These are phyloP conservation scores for Hexactinellida sp. DNA, from an alignment of 37 sponge, comb jelly and placozoan species.

Conservation along the genomic window DNA sequence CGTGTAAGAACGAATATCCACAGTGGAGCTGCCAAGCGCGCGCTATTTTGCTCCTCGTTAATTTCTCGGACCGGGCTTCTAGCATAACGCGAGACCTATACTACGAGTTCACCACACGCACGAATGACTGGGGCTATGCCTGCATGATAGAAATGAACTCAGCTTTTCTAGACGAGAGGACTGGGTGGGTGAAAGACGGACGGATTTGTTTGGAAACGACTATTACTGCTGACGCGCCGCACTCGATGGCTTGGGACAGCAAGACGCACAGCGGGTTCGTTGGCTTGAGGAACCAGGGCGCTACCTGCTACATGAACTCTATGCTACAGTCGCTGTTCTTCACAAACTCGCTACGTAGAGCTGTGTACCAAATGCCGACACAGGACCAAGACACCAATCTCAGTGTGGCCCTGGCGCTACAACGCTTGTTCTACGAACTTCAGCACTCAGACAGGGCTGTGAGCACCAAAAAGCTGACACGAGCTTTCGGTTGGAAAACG, in stretches of 20 bases:
- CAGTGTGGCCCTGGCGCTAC: slow-evolving; percentile 94
- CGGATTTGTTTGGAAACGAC: slow-evolving; percentile 47
- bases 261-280: slow-evolving; percentile 94
- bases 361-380: slow-evolving; percentile 95
- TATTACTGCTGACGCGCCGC: slow-evolving; percentile 87
- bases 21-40: slow-evolving; percentile 64
- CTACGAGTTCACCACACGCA: slow-evolving; percentile 75
- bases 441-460: slow-evolving; percentile 93
- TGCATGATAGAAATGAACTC: slow-evolving; percentile 30
- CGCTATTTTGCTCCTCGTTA: slow-evolving; percentile 55
- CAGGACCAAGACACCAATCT: slow-evolving; percentile 74
- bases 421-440: slow-evolving; percentile 90
- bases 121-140: slow-evolving; percentile 96
- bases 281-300: slow-evolving; percentile 94
- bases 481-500: slow-evolving; percentile 98
- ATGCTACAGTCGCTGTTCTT: slow-evolving; percentile 92
- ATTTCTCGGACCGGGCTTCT: slow-evolving; percentile 17
- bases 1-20: slow-evolving; percentile 22
- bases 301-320: slow-evolving; percentile 99
- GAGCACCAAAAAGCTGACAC: slow-evolving; percentile 92
- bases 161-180: slow-evolving; percentile 56
- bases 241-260: slow-evolving; percentile 96
- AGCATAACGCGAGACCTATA: not conserved
- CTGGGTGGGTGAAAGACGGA: slow-evolving; percentile 67
- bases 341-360: slow-evolving; percentile 79